Conservation (phyloP, 2,113 vertebrate genomes). For the Bujurquina vittata region DNA sequence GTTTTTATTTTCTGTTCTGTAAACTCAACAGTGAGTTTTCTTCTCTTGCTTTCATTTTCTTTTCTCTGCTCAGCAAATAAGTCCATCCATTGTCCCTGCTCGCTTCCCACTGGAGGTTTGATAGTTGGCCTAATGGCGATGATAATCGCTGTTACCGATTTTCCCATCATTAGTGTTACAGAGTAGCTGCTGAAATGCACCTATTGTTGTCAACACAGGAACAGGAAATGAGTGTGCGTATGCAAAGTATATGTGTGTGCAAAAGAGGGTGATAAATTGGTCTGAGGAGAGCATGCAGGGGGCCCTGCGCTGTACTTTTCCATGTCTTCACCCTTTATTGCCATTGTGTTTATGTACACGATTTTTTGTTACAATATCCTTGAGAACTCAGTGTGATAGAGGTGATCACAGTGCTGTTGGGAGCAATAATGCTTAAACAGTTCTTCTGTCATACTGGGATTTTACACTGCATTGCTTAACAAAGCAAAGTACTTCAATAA, state of each 20-base stretch:
- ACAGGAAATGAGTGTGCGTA: constrained; percentile 61
- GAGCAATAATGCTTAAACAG: not conserved
- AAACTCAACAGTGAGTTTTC: not conserved
- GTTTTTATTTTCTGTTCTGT: not conserved
- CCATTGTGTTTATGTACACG: constrained; percentile 2
- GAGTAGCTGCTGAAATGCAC: constrained; percentile 58
- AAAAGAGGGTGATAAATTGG: not conserved
- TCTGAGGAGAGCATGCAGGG: constrained; percentile 5
- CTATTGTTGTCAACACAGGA: constrained; percentile 71
- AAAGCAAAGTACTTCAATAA: not conserved
- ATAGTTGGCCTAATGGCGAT: constrained; percentile 46
- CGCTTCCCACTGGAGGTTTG: constrained; percentile 41
- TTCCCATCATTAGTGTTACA: constrained; percentile 61
- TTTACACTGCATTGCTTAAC: not conserved
- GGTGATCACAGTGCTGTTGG: not conserved
- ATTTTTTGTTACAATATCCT: not conserved
- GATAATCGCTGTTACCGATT: constrained; percentile 47
- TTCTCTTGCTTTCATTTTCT: not conserved
- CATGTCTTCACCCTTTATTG: constrained; percentile 32
- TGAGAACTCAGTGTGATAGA: not conserved
- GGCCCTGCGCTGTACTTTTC: constrained; percentile 18
- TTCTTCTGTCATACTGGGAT: not conserved
- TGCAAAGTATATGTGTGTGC: not conserved
- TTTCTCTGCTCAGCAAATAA: not conserved
- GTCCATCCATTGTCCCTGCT: constrained; percentile 20